Percentiles rank a stretch among this genome's conserved stretches.
Conservation (phyloP, 2,888 invertebrate species). For the Thera britannica region DNA sequence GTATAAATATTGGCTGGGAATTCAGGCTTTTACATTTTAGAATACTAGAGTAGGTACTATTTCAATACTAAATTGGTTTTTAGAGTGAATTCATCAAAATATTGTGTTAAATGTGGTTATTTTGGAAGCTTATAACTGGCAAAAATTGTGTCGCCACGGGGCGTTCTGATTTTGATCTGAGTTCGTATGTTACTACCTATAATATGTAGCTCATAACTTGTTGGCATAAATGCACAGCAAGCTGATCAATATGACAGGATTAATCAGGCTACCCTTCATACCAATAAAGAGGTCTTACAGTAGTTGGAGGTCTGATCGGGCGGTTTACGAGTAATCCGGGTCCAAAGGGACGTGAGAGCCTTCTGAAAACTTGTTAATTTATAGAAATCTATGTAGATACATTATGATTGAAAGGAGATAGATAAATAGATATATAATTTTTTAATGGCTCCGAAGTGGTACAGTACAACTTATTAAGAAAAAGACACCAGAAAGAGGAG, state of each 20-base stretch:
- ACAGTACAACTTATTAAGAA: too few species aligned
- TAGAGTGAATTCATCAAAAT: constrained; percentile 4
- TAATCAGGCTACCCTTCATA: constrained; percentile 24
- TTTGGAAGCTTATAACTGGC: too few species aligned
- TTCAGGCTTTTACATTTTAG: constrained; percentile 34
- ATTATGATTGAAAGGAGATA: too few species aligned
- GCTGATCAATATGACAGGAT: constrained; percentile 13
- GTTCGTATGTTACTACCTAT: too few species aligned
- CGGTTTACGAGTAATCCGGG: constrained; percentile 38
- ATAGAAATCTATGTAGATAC: neutral
- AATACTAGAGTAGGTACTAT: constrained; percentile 20
- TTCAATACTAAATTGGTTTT: constrained; percentile 18
- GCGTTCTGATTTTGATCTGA: too few species aligned
- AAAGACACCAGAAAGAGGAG: too few species aligned
- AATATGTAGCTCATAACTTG: too few species aligned
- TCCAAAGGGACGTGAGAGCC: constrained; percentile 28
- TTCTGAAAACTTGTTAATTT: neutral
- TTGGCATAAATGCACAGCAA: neutral
- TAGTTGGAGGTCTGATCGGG: constrained; percentile 35
- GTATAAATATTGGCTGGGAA: constrained; percentile 41
- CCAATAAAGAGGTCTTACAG: constrained; percentile 40
- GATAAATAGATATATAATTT: too few species aligned
- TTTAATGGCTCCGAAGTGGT: too few species aligned
- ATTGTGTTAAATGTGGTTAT: neutral
- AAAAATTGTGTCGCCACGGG: too few species aligned